Conservation (phyloP, 2,797 vertebrate genomes). For the Alectoris magna region DNA sequence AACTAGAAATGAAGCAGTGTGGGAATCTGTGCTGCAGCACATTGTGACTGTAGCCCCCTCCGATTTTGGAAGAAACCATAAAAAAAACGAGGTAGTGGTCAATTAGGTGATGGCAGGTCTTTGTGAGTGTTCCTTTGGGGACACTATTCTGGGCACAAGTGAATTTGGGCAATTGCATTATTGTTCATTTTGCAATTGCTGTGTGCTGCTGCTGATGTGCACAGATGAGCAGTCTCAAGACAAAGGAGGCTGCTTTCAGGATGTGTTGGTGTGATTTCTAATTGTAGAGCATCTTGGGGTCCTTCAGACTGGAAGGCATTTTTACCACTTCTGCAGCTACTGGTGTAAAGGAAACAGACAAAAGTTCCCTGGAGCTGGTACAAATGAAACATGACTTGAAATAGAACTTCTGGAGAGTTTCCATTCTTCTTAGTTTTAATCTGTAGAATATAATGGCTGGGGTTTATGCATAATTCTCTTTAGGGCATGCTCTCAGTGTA, state of each 20-base stretch:
- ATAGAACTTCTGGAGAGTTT: background rate
- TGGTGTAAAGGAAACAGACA: background rate
- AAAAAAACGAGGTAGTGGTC: background rate
- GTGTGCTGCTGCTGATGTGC: background rate
- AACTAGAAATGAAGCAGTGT: background rate
- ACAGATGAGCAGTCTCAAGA: constrained; percentile 48
- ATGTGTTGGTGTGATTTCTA: constrained; percentile 32
- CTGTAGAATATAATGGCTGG: background rate
- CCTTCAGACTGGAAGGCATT: constrained; percentile 42
- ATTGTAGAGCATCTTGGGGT: constrained; percentile 41
- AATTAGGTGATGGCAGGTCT: background rate
- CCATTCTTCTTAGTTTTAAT: constrained; percentile 8
- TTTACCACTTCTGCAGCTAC: constrained; percentile 30
- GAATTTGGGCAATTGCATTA: background rate
- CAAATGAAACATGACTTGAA: constrained; percentile 16
- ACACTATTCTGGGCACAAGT: background rate
- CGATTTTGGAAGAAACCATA: background rate
- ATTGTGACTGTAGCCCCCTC: background rate
- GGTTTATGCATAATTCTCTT: constrained; percentile 23
- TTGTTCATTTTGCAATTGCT: background rate
- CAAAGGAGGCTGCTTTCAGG: constrained; percentile 48
- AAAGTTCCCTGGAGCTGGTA: background rate
- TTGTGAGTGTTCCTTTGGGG: background rate
- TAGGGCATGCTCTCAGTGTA: constrained; percentile 1
- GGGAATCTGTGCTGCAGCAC: background rate